These are phyloP conservation scores for Tricholauxania praeusta DNA, from an alignment of 2,888 invertebrate species.

Conservation along the genomic window DNA sequence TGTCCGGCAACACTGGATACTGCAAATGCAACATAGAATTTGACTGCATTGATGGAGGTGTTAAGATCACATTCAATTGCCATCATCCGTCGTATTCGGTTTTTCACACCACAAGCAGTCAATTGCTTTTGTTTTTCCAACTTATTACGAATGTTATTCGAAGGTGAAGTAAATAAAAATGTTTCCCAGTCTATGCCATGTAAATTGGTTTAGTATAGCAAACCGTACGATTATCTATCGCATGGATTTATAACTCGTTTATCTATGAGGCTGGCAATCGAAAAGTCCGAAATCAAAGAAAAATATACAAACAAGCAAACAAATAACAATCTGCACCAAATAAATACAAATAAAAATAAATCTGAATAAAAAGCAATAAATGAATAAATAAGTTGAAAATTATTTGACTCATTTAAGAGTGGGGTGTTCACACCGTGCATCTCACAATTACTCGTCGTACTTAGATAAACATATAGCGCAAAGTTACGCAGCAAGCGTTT, in stretches of 20 bases:
- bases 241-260: too few species aligned
- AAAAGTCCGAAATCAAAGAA: too few species aligned
- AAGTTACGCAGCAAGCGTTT: not conserved
- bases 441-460: not conserved
- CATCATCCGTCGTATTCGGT: too few species aligned
- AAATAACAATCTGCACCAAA: constrained; percentile 5
- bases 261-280: too few species aligned
- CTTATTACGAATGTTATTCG: not conserved
- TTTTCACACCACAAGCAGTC: too few species aligned
- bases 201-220: not conserved
- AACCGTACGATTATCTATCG: too few species aligned
- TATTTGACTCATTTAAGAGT: constrained; percentile 21
- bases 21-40: too few species aligned
- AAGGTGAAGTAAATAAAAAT: constrained; percentile 29
- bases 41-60: too few species aligned
- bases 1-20: too few species aligned
- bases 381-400: constrained; percentile 15
- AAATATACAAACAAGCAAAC: not conserved
- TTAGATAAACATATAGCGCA: not conserved
- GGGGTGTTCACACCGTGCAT: too few species aligned
- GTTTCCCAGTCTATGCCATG: not conserved
- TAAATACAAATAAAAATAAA: constrained; percentile 20
- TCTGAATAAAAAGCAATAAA: constrained; percentile 29
- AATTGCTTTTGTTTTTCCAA: constrained; percentile 12
- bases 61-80: too few species aligned